phyloP scores from a whole-genome alignment of 2,888 invertebrate genomes.

The Sisyra terminalis region DNA sequence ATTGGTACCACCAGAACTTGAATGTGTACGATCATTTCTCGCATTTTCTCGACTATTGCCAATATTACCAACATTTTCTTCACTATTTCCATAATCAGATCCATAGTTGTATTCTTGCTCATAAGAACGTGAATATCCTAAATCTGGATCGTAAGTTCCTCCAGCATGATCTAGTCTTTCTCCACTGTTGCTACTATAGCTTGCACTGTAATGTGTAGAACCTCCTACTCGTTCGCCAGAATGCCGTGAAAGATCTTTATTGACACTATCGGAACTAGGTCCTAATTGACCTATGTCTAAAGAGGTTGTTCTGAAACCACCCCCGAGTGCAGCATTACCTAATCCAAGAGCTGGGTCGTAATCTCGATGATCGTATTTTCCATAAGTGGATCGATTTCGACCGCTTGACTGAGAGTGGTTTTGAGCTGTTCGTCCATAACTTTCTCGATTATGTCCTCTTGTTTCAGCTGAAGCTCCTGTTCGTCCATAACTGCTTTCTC shows the following conservation, averaged over 20 bases:
- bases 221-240: neutral
- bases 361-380: slow-evolving; percentile 10
- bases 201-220: slow-evolving; percentile 6
- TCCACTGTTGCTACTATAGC: slow-evolving; percentile 7
- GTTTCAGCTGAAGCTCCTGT: neutral
- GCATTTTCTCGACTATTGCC: neutral
- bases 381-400: slow-evolving; percentile 10
- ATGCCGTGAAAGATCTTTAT: neutral
- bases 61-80: neutral
- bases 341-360: slow-evolving; percentile 8
- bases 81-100: neutral
- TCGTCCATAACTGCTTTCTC: neutral
- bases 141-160: slow-evolving; percentile 10
- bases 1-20: neutral
- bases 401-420: slow-evolving; percentile 8
- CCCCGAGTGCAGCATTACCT: slow-evolving; percentile 14
- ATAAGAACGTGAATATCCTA: slow-evolving; percentile 7
- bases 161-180: slow-evolving; percentile 6
- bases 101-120: neutral
- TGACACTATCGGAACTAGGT: neutral
- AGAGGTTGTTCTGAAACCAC: slow-evolving; percentile 17
- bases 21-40: neutral
- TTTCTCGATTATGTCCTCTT: neutral
- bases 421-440: neutral
- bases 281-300: slow-evolving; percentile 16